Evolutionary conservation across 2,888 invertebrate species (phyloP).

Genomic region (Blera fallax): DNA sequence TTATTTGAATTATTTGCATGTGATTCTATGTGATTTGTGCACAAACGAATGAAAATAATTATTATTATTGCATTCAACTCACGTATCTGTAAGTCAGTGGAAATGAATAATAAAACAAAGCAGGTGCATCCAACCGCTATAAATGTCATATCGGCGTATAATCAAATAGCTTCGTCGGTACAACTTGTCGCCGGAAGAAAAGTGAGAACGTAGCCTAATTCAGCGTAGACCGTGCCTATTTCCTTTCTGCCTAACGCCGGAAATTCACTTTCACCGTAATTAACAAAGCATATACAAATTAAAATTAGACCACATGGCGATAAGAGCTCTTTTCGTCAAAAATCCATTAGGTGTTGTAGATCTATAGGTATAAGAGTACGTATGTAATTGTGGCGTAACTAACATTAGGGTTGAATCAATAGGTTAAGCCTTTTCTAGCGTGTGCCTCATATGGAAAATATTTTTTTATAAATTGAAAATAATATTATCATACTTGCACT

Average conservation of each 20-base stretch:
- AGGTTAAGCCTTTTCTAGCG: no score
- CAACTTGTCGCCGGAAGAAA: conserved; percentile 10
- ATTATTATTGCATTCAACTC: conserved; percentile 9
- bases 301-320: conserved; percentile 26
- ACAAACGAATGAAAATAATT: conserved; percentile 15
- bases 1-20: not conserved
- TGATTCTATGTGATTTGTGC: not conserved
- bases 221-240: not conserved
- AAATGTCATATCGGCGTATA: conserved; percentile 36
- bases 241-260: conserved; percentile 34
- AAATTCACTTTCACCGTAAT: conserved; percentile 50
- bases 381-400: no score
- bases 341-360: not conserved
- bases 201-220: conserved; percentile 34
- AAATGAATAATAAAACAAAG: conserved; percentile 32
- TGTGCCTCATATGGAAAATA: conserved; percentile 13
- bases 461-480: conserved; percentile 20
- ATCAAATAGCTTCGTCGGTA: conserved; percentile 28
- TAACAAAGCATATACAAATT: conserved; percentile 2
- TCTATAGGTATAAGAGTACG: not conserved
- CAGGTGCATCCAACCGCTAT: conserved; percentile 49
- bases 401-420: no score
- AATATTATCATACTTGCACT: not conserved
- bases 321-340: not conserved
- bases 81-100: conserved; percentile 25